Base-by-base conservation (phyloP, 2,797 vertebrate species). In the Fistularia tabacaria region DNA sequence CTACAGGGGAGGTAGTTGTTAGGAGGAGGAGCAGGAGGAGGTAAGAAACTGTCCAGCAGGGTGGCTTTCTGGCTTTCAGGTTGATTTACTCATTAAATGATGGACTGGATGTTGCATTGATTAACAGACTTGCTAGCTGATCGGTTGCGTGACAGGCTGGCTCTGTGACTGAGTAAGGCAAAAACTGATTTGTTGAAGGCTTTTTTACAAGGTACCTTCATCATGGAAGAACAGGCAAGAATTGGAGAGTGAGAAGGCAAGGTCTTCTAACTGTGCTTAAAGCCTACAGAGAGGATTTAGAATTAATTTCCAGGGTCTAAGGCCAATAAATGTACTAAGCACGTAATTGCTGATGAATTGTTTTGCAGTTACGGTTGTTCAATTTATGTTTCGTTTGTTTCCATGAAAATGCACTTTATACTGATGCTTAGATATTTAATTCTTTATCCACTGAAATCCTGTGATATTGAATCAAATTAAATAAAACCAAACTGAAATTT, bases 61-160 rank as follows among this genome's bases (percentile, higher is more conserved):
- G 54, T 57, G 57, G n/a, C 74, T 77, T 54, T 62, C 74, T 74
- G 65, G 66, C 63, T 71, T 69, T 63, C 74, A 63, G 9, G 45
- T 51, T 70, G 62, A 81, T 80, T 81, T 71, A 76, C 56, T 7
- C 64, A 76, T 51, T 73, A 57, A 76, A 78, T 80, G 74, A 85
- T 76, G 66, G 69, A 71, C 62, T 55, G 66, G 63, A 74, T 79
- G 81, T 82, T 80, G 73, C 74, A 62, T 62, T 81, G 77, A 86
- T 69, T 79, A 74, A 79, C 71, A 77, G 76, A 72, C 79, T 75
- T 73, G 59, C 68, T 55, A 65, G 59, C 70, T 77, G 76, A 82
- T 81, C 75, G 76, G 61, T 75, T 79, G 67, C 71, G 69, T 79
- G 77, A 76, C 79, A 70, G 78, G 49, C 65, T 66, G 71, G 60